phyloP scores from a whole-genome alignment of 2,113 vertebrate genomes.

The Archilochus colubris region DNA sequence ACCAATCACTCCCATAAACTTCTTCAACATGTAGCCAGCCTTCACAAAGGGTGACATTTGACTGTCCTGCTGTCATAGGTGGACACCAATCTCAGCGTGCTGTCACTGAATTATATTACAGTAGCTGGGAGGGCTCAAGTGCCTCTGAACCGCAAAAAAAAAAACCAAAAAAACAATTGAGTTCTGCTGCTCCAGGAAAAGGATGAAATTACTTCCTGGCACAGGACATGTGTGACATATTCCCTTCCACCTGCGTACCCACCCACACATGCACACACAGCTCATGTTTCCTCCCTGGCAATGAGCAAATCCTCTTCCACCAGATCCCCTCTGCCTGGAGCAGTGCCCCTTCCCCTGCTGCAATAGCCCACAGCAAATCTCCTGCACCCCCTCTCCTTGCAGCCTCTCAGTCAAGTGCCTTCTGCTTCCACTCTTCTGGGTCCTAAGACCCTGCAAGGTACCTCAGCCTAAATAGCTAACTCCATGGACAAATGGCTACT shows the following conservation, averaged over 20 bases:
- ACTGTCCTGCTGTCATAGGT: background rate
- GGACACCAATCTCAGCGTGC: background rate
- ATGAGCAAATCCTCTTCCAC: background rate
- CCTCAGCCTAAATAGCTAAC: background rate
- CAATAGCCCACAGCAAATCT: background rate
- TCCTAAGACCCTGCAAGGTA: background rate
- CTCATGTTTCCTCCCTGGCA: background rate
- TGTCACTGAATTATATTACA: background rate
- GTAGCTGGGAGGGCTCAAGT: background rate
- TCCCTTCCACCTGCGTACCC: background rate
- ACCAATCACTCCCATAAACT: background rate
- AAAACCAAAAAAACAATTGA: background rate
- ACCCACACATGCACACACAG: fast-evolving
- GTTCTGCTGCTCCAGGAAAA: background rate
- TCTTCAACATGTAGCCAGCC: background rate
- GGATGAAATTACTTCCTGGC: background rate
- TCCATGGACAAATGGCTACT: background rate
- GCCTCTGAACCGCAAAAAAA: background rate
- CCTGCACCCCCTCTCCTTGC: background rate
- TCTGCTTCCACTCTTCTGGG: background rate
- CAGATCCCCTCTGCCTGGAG: background rate
- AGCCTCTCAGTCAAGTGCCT: background rate
- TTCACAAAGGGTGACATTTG: background rate
- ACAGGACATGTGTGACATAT: background rate
- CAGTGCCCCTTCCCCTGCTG: background rate